Percentiles rank a stretch among this genome's conserved stretches.
phyloP scores from a whole-genome alignment of 2,113 vertebrate species.

The Sula dactylatra region DNA sequence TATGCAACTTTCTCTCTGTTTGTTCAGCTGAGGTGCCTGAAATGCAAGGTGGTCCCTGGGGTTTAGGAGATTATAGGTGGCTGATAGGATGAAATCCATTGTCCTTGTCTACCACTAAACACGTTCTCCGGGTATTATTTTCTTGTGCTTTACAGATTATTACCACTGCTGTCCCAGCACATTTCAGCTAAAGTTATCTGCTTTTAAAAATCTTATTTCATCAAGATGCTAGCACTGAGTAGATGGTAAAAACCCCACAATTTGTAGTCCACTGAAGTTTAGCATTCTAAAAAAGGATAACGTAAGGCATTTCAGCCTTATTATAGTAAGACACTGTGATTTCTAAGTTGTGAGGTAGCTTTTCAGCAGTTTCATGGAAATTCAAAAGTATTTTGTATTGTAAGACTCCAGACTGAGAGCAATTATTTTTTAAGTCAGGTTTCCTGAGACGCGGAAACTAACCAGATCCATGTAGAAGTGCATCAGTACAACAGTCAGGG shows the following conservation, averaged over 20 bases:
- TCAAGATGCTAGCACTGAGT: not conserved
- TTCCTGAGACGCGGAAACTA: not conserved
- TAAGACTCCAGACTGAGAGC: not conserved
- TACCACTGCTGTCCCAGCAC: not conserved
- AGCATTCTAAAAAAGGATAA: not conserved
- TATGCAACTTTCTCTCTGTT: not conserved
- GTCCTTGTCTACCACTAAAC: not conserved
- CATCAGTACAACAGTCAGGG: not conserved
- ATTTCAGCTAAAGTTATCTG: not conserved
- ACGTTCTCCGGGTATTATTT: not conserved
- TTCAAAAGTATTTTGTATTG: not conserved
- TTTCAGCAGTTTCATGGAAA: not conserved
- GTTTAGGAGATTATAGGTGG: not conserved
- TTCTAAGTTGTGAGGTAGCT: not conserved
- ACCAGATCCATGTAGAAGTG: not conserved
- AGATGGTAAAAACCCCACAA: not conserved
- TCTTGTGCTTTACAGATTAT: not conserved
- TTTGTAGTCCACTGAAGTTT: not conserved
- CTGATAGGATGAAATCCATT: not conserved
- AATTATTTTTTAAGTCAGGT: not conserved
- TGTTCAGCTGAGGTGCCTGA: not conserved
- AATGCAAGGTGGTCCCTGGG: not conserved
- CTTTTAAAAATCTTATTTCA: not conserved
- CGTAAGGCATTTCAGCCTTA: not conserved
- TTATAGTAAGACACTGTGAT: not conserved